phyloP scores from a whole-genome alignment of 2,888 invertebrate species.

The Notodonta ziczac region DNA sequence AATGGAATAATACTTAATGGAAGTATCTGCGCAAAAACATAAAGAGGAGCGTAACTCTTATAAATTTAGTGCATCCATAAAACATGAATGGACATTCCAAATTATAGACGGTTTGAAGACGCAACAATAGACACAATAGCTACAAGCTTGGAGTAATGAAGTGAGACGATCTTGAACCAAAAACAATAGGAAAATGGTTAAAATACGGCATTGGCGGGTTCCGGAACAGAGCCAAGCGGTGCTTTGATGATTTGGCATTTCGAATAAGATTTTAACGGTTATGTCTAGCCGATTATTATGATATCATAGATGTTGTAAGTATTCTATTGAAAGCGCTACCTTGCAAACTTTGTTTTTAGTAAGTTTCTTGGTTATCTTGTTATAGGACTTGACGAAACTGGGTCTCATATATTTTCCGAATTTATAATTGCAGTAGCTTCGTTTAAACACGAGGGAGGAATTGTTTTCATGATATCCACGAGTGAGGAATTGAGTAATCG shows the following conservation, averaged over 20 bases:
- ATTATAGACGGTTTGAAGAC: constrained; percentile 15
- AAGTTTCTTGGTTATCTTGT: too few relatives aligned
- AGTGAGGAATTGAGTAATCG: too few relatives aligned
- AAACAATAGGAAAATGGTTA: constrained; percentile 33
- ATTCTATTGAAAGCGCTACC: background rate
- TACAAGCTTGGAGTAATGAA: constrained; percentile 32
- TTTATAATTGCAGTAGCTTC: too few relatives aligned
- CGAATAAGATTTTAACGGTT: constrained; percentile 22
- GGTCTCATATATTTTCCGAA: too few relatives aligned
- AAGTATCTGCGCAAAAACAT: background rate
- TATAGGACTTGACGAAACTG: too few relatives aligned
- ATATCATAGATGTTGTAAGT: background rate
- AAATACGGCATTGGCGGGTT: constrained; percentile 31
- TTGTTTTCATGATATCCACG: too few relatives aligned
- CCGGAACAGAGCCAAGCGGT: constrained; percentile 21
- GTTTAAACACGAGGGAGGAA: too few relatives aligned
- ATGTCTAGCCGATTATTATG: constrained; percentile 9
- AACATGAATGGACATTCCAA: constrained; percentile 11
- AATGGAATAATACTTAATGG: background rate
- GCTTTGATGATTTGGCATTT: constrained; percentile 22
- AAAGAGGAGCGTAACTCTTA: constrained; percentile 1
- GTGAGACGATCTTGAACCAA: constrained; percentile 42
- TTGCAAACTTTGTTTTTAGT: background rate
- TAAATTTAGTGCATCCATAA: constrained; percentile 5
- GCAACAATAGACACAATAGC: constrained; percentile 27